Percentiles rank a stretch among this genome's conserved stretches.
Conservation (phyloP, 1,140 invertebrate species). For the Stegodyphus dumicola region DNA sequence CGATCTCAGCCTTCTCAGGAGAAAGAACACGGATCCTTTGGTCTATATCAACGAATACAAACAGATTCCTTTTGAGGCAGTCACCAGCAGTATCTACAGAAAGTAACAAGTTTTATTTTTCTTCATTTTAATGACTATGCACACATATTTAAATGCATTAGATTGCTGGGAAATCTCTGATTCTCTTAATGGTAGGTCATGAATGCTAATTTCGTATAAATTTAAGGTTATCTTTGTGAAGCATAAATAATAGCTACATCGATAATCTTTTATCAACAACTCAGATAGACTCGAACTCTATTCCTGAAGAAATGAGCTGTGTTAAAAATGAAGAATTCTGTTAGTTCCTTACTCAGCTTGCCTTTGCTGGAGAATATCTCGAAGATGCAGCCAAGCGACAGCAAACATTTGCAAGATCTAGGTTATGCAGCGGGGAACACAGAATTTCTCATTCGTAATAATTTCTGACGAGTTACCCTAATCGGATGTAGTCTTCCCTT, state of each 20-base stretch:
- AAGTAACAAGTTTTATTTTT: not conserved
- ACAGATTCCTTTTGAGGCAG: conserved; percentile 1
- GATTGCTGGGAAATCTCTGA: not conserved
- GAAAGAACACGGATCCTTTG: not conserved
- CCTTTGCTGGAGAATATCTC: no score
- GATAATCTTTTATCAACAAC: not conserved
- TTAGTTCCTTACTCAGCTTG: no score
- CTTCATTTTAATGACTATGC: not conserved
- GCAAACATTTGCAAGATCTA: no score
- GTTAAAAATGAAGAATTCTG: no score
- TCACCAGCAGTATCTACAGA: not conserved
- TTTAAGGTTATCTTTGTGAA: not conserved
- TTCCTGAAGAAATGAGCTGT: not conserved
- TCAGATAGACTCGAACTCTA: not conserved
- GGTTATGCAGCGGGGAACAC: no score
- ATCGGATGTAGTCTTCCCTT: no score
- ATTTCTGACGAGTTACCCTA: no score
- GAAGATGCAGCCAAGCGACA: no score
- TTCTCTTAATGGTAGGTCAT: not conserved
- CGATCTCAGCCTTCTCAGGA: not conserved
- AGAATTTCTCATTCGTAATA: no score
- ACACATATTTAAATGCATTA: not conserved
- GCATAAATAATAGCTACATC: not conserved
- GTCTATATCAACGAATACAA: not conserved
- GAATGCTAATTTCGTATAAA: not conserved